Evolutionary conservation across 2,888 invertebrate species (phyloP).

Genomic region (Chrysolina oricalcia): DNA sequence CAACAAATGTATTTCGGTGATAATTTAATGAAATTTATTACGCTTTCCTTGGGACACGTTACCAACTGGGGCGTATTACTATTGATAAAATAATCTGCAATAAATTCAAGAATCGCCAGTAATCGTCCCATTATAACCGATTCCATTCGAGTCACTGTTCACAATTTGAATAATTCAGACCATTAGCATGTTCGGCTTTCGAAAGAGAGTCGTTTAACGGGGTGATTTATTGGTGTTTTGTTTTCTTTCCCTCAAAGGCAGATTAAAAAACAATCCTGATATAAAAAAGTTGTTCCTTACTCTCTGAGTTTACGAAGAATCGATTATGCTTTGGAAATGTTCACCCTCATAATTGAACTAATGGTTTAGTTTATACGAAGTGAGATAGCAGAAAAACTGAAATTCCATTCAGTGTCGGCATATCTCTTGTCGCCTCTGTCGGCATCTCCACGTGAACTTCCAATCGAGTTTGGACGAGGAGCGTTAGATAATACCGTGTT

Average conservation of each 20-base stretch:
- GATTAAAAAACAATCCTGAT: not conserved
- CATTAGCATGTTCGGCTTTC: not conserved
- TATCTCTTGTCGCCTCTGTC: too few species aligned
- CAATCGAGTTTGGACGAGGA: too few species aligned
- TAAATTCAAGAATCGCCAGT: constrained; percentile 6
- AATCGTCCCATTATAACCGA: constrained; percentile 7
- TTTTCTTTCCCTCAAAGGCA: not conserved
- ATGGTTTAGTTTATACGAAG: too few species aligned
- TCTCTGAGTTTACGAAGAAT: too few species aligned
- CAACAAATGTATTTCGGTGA: constrained; percentile 7
- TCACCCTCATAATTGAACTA: too few species aligned
- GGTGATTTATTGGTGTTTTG: not conserved
- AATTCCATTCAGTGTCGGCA: too few species aligned
- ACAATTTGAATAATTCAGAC: constrained; percentile 4
- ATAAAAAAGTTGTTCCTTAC: too few species aligned
- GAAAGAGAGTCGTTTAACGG: not conserved
- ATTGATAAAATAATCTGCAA: constrained; percentile 15
- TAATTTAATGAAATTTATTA: constrained; percentile 2
- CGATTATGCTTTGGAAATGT: too few species aligned
- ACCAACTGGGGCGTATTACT: constrained; percentile 17
- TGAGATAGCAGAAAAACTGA: too few species aligned
- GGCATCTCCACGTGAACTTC: too few species aligned
- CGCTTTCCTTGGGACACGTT: not conserved
- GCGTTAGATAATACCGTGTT: too few species aligned
- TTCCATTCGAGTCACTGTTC: not conserved